Percentiles rank a stretch among this genome's conserved stretches.
Conservation (phyloP, 1,140 invertebrate genomes). For the Anagrus nilaparvatae region DNA sequence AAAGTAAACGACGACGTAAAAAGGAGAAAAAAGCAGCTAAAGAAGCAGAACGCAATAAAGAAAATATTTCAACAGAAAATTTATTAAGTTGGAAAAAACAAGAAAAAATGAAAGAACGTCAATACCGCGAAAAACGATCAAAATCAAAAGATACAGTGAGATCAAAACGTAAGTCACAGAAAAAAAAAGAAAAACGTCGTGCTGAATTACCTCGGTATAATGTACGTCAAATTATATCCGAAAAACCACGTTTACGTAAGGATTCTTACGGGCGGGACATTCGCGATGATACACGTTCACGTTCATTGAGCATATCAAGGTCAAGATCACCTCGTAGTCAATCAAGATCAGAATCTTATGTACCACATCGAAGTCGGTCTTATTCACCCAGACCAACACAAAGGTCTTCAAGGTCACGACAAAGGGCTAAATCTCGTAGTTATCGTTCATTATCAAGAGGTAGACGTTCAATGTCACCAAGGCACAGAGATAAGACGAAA, state of each 20-base stretch:
- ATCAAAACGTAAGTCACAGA: constrained; percentile 45
- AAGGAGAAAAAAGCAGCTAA: constrained; percentile 39
- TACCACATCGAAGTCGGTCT: constrained; percentile 27
- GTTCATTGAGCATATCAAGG: constrained; percentile 29
- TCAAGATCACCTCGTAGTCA: constrained; percentile 20
- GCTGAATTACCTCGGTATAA: constrained; percentile 75
- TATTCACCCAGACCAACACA: constrained; percentile 12
- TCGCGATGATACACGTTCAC: constrained; percentile 34
- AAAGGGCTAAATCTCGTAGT: constrained; percentile 26
- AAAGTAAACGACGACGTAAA: constrained; percentile 31
- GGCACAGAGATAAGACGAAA: constrained; percentile 9
- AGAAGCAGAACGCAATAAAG: constrained; percentile 49
- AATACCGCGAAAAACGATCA: constrained; percentile 58
- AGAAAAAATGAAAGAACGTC: constrained; percentile 70
- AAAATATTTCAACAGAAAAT: constrained; percentile 41
- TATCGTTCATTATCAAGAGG: constrained; percentile 27
- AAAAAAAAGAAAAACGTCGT: constrained; percentile 59
- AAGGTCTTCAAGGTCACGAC: constrained; percentile 25
- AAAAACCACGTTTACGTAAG: constrained; percentile 55
- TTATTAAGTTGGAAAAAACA: constrained; percentile 65
- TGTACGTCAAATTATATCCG: constrained; percentile 64
- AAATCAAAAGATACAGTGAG: constrained; percentile 31
- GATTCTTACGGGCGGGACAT: constrained; percentile 74
- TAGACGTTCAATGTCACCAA: constrained; percentile 27
- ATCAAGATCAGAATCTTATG: constrained; percentile 14